Evolutionary conservation across 1,140 invertebrate genomes (phyloP), one percentile per base, ranked within the genome.

Genomic region (Aphidius ervi): DNA sequence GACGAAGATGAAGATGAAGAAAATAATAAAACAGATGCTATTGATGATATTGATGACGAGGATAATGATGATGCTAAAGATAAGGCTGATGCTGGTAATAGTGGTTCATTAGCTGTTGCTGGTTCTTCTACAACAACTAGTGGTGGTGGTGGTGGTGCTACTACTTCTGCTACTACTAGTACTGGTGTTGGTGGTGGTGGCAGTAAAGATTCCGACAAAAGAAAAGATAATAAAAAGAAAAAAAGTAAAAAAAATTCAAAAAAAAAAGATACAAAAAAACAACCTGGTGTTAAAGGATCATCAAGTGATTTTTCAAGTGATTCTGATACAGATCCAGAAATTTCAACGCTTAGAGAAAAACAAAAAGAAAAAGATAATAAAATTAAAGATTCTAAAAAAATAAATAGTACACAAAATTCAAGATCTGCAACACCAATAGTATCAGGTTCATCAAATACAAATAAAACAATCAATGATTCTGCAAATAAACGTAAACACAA

Each of bases 1-100:
- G 93, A 94, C 69, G 92, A 94, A 54, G 89, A 90, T 9, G 92
- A 95, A 45, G 89, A 93, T 39, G 91, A 89, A 59, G 79, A 90
- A 61, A 79, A 83, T 45, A 78, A 85, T 46, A 84, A 85, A 59
- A 82, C 84, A 61, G 81, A 82, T 0, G 84, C 84, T 79, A 72
- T 79, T 77, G 71, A 83, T 80, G 77, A 85, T 76, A 76, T 86
- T 72, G 75, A 82, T 67, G 74, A 89, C 75, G 77, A 88, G 81
- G 80, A 87, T 78, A 78, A 83, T 73, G 76, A 86, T 74, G 74
- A 68, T 61, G 84, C 80, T 9, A 87, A 87, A 65, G 86, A 88
- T 72, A 78, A 67, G 63, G 68, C 68, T 56, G 40, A 10, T 4
- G 46, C 39, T 9, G 8, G 10, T 4, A 31, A 57, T 31, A 31